phyloP scores from a whole-genome alignment of 1,140 invertebrate genomes.

The Trypoxylus dichotomus region DNA sequence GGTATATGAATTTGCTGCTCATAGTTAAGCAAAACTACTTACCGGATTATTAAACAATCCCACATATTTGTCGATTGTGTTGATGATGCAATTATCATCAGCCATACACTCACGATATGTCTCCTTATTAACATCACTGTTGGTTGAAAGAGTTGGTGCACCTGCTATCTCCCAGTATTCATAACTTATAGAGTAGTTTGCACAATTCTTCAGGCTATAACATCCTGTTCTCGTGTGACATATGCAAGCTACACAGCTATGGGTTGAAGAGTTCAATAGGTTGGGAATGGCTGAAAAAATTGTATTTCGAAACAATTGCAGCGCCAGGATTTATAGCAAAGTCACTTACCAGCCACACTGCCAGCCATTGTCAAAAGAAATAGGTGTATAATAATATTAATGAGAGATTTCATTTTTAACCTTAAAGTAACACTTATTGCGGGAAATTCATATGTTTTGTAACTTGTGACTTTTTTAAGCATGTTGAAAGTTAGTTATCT shows the following conservation, averaged over 20 bases:
- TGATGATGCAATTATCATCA: conserved; percentile 16
- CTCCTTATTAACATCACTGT: not conserved
- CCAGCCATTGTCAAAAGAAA: not conserved
- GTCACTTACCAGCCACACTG: not conserved
- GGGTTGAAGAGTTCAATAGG: not conserved
- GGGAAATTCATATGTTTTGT: not conserved
- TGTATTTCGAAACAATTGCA: not conserved
- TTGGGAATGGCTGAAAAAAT: not conserved
- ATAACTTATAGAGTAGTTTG: not conserved
- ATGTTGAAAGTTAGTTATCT: too few species aligned
- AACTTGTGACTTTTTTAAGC: too few species aligned
- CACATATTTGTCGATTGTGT: not conserved
- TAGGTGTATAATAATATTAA: not conserved
- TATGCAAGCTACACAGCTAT: not conserved
- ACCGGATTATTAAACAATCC: not conserved
- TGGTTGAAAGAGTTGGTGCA: not conserved
- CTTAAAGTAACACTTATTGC: not conserved
- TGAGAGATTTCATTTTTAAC: not conserved
- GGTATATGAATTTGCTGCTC: too few species aligned
- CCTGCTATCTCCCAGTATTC: not conserved
- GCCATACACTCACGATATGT: not conserved
- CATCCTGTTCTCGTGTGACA: not conserved
- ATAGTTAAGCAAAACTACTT: not conserved
- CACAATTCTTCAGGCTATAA: conserved; percentile 2
- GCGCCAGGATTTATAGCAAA: not conserved